Conservation (phyloP, 2,888 invertebrate species). For the Rhamphomyia laevipes region DNA sequence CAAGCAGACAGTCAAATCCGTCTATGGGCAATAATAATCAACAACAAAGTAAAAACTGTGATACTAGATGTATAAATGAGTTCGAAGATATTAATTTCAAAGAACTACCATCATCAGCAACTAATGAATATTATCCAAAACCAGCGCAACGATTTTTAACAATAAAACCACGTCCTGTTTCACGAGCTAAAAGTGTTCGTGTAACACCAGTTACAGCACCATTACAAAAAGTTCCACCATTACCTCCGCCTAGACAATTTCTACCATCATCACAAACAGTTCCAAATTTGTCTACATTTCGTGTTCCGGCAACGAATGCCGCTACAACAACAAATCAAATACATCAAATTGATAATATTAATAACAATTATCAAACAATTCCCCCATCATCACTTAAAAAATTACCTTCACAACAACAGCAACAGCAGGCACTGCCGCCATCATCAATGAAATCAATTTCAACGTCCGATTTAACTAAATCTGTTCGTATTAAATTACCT, state of each 20-base stretch:
- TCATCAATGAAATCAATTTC: neutral
- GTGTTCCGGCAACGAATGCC: conserved; percentile 14
- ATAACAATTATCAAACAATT: conserved; percentile 6
- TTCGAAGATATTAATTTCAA: conserved; percentile 7
- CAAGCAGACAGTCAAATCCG: no score
- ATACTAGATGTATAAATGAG: conserved; percentile 19
- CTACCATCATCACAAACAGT: conserved; percentile 12
- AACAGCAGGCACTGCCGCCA: conserved; percentile 9
- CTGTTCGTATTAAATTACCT: no score
- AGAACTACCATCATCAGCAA: neutral
- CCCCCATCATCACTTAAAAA: conserved; percentile 7
- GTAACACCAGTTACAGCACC: conserved; percentile 10
- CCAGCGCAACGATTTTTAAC: conserved; percentile 13
- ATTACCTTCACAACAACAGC: conserved; percentile 14
- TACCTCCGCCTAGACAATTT: conserved; percentile 16
- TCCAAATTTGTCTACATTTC: conserved; percentile 22
- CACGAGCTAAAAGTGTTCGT: conserved; percentile 27
- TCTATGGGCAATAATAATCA: neutral
- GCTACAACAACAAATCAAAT: conserved; percentile 16
- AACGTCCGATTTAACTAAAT: neutral
- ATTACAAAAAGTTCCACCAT: conserved; percentile 10
- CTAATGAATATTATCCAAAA: conserved; percentile 5
- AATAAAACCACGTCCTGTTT: conserved; percentile 22
- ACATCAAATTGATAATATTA: neutral
- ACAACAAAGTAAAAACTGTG: conserved; percentile 18